Base-by-base conservation (phyloP, 2,113 vertebrate species). In the Chloebia gouldiae region DNA sequence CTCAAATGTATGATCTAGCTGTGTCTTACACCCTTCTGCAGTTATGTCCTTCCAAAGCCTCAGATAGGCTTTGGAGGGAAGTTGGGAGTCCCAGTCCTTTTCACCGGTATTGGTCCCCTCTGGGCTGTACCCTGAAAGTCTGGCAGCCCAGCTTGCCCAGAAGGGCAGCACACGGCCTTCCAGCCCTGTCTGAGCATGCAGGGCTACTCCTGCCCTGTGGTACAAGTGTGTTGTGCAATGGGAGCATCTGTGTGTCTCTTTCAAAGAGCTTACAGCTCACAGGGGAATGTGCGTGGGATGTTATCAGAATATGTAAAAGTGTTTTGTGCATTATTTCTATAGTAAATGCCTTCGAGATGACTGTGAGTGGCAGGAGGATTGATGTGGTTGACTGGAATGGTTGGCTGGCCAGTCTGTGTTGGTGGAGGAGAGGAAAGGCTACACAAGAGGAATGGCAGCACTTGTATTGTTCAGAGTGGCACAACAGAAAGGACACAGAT, bases 51-150 rank as follows among this genome's bases (percentile, higher is more conserved):
- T 81, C 61, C 10, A 10, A 40, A 40, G 40, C 40, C 40, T 81
- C 33, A 25, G 33, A 21, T 4, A 33, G 25, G 42, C 27, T 90
- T 69, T 18, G 60, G 7, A 30, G 13, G 30, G 6, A 37, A 59
- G 35, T 6, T 7, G 7, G 3, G 51, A 73, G 15, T 69, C 50
- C 22, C 53, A 25, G 39, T 5, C 14, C 40, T 40, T 50, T 13
- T 39, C 18, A 19, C 24, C 3, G 4, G 3, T 9, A 7, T 4
- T 0, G 0, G 8, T 68, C 25, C 11, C 13, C 19, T 45, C 27
- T 61, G 42, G 42, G 25, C n/a, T 94, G 23, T 24, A 39, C 24
- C 17, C 24, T 5, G 2, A 25, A 63, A 64, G 14, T 42, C 15
- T 87, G 81, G 45, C 31, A 65, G 37, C n/a, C 20, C 0, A 3